phyloP scores from a whole-genome alignment of 2,113 vertebrate species.

The Hassar affinis region DNA sequence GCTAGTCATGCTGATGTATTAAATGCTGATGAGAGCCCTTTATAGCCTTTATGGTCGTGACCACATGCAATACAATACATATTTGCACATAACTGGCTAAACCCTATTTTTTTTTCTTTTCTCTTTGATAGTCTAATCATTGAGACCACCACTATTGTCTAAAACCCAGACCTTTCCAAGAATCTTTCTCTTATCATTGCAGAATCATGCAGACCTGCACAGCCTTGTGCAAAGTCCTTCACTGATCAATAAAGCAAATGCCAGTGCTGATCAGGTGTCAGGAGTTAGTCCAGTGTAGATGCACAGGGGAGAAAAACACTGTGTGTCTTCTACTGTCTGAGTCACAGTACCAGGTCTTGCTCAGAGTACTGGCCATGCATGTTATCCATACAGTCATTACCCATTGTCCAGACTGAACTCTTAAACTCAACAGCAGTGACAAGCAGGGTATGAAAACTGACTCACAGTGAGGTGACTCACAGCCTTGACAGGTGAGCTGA shows the following conservation, averaged over 20 bases:
- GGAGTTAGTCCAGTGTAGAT: constrained; percentile 33
- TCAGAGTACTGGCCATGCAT: constrained; percentile 15
- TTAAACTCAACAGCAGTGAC: constrained; percentile 25
- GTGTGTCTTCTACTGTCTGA: constrained; percentile 37
- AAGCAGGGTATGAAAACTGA: neutral
- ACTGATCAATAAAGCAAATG: constrained; percentile 52
- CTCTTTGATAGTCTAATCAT: neutral
- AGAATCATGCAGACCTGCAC: constrained; percentile 47
- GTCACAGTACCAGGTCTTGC: constrained; percentile 10
- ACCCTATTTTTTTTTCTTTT: neutral
- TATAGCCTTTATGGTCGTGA: neutral
- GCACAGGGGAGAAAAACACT: constrained; percentile 15
- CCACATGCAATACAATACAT: neutral
- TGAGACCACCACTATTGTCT: constrained; percentile 3
- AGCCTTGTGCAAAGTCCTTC: constrained; percentile 36
- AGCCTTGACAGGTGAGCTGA: constrained; percentile 23
- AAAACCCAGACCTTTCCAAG: constrained; percentile 6
- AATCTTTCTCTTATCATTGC: constrained; percentile 39
- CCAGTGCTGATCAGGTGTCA: constrained; percentile 40
- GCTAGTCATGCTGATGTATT: neutral
- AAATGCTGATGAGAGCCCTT: neutral
- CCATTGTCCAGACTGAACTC: constrained; percentile 21
- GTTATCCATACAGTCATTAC: constrained; percentile 21
- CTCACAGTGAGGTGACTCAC: constrained; percentile 37
- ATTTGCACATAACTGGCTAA: neutral